Evolutionary conservation across 2,888 invertebrate species (phyloP).

Genomic region (Drosophila heteroneura): DNA sequence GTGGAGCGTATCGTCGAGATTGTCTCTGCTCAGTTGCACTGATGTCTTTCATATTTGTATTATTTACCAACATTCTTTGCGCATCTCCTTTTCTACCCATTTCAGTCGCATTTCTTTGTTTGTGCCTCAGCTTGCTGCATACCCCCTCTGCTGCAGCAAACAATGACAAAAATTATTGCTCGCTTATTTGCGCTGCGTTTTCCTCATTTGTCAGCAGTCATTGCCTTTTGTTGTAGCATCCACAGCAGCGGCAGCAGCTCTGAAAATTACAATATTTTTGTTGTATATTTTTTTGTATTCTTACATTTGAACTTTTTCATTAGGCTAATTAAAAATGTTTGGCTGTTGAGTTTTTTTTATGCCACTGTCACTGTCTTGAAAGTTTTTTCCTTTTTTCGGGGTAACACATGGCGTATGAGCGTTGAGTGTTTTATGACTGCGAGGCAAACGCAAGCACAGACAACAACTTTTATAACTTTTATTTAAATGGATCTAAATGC

Average conservation of each 20-base stretch:
- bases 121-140: constrained; percentile 12
- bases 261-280: constrained; percentile 36
- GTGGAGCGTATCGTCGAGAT: too few relatives aligned
- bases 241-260: constrained; percentile 10
- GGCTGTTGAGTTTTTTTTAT: constrained; percentile 20
- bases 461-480: constrained; percentile 47
- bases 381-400: constrained; percentile 39
- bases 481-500: constrained; percentile 51
- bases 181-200: constrained; percentile 68
- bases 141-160: constrained; percentile 29
- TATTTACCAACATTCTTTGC: constrained; percentile 62
- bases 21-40: constrained; percentile 42
- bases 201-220: constrained; percentile 69
- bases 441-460: constrained; percentile 48
- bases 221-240: constrained; percentile 56
- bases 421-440: constrained; percentile 72
- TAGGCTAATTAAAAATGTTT: constrained; percentile 79
- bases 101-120: constrained; percentile 62
- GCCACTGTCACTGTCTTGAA: constrained; percentile 56
- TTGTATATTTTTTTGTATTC: constrained; percentile 18
- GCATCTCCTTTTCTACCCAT: constrained; percentile 33
- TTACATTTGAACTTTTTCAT: constrained; percentile 78
- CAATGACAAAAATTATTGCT: constrained; percentile 75
- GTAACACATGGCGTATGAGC: constrained; percentile 75
- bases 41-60: constrained; percentile 59